These are phyloP conservation scores for Molorchus minor DNA, from an alignment of 2,888 invertebrate species.

Conservation along the genomic window DNA sequence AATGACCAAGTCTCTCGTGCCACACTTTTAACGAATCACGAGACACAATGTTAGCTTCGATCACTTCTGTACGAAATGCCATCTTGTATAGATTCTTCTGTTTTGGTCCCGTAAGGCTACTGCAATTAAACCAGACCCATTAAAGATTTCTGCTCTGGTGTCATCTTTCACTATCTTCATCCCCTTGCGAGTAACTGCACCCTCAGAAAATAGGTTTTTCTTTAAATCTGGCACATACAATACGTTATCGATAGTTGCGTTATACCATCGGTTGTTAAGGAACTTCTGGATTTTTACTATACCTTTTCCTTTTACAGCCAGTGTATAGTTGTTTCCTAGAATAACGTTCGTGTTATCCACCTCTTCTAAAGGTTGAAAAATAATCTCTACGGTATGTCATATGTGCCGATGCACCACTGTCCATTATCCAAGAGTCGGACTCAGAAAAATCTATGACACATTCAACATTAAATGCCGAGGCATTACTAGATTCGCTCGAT, in stretches of 20 bases:
- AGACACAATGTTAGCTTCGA: neutral
- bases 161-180: neutral
- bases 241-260: neutral
- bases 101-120: neutral
- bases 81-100: neutral
- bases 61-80: neutral
- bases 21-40: neutral
- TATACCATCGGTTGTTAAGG: neutral
- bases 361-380: neutral
- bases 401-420: constrained; percentile 47
- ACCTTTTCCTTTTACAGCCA: neutral
- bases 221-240: neutral
- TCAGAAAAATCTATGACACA: neutral
- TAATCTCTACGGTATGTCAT: constrained; percentile 31
- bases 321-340: neutral
- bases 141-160: neutral
- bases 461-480: neutral
- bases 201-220: neutral
- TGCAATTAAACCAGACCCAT: neutral
- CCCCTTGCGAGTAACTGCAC: neutral
- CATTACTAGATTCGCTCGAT: neutral
- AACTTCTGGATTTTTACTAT: neutral
- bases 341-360: neutral
- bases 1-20: neutral
- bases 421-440: constrained; percentile 40